Evolutionary conservation across 2,113 vertebrate genomes (phyloP).

Genomic region (Zapus hudsonius): DNA sequence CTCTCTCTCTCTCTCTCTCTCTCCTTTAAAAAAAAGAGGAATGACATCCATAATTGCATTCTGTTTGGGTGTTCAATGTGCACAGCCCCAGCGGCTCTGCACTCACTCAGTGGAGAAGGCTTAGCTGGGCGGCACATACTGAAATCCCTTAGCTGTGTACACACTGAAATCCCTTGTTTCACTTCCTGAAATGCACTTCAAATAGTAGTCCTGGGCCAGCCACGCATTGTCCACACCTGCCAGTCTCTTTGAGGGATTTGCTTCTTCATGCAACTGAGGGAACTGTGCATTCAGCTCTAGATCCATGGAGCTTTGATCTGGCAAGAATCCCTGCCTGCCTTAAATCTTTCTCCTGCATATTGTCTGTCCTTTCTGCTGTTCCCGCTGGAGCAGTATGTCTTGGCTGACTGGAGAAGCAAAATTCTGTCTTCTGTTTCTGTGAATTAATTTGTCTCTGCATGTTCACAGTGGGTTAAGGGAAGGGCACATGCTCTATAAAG

Average conservation of each 20-base stretch:
- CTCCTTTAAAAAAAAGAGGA: slow-evolving; percentile 61
- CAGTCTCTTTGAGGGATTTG: neutral
- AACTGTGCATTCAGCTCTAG: neutral
- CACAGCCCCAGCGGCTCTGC: slow-evolving; percentile 23
- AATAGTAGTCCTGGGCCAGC: neutral
- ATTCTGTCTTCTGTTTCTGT: rapidly evolving
- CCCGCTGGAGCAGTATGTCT: rapidly evolving
- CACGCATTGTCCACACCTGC: neutral
- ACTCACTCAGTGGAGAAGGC: slow-evolving; percentile 58
- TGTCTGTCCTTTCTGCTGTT: neutral
- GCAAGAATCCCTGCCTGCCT: rapidly evolving
- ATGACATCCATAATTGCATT: slow-evolving; percentile 49
- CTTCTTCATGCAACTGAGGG: neutral
- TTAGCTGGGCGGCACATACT: slow-evolving; percentile 17
- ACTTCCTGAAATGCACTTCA: neutral
- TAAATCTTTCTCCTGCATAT: neutral
- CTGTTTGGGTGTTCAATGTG: slow-evolving; percentile 63
- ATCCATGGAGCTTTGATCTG: neutral
- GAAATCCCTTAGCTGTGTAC: slow-evolving; percentile 27
- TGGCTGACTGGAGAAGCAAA: neutral
- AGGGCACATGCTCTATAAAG: rapidly evolving
- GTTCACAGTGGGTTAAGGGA: neutral
- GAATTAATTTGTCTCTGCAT: rapidly evolving
- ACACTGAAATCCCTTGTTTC: slow-evolving; percentile 35
- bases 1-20: no score